Percentiles rank a stretch among this genome's conserved stretches.
Conservation (phyloP, 2,888 invertebrate genomes). For the Thalpophila matura region DNA sequence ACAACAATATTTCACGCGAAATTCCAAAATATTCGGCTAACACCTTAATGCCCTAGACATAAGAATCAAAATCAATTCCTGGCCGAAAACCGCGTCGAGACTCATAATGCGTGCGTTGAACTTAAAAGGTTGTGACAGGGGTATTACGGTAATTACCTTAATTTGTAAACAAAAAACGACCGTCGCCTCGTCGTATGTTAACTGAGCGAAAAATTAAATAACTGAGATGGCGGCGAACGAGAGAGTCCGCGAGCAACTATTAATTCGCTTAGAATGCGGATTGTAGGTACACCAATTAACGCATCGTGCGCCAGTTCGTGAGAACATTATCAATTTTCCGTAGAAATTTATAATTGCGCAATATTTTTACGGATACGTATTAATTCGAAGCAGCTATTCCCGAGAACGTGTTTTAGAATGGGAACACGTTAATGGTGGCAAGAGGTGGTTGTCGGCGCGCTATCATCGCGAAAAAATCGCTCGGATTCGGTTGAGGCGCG, state of each 20-base stretch:
- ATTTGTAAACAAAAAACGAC: slow-evolving; percentile 87
- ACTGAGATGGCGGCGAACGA: slow-evolving; percentile 64
- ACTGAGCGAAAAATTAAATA: slow-evolving; percentile 79
- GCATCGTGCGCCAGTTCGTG: slow-evolving; percentile 63
- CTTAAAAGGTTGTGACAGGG: slow-evolving; percentile 89
- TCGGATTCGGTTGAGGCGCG: slow-evolving; percentile 63
- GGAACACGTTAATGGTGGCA: slow-evolving; percentile 45
- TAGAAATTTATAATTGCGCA: slow-evolving; percentile 72
- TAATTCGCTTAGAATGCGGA: slow-evolving; percentile 71
- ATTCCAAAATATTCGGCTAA: slow-evolving; percentile 74
- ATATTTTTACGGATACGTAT: slow-evolving; percentile 68
- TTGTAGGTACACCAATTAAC: slow-evolving; percentile 76
- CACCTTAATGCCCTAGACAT: slow-evolving; percentile 72
- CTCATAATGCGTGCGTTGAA: slow-evolving; percentile 85
- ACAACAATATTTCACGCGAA: slow-evolving; percentile 80
- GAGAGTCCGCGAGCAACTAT: slow-evolving; percentile 58
- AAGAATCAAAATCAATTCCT: slow-evolving; percentile 73
- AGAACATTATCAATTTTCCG: slow-evolving; percentile 76
- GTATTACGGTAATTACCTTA: slow-evolving; percentile 88
- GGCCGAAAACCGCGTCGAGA: slow-evolving; percentile 64
- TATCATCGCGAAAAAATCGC: slow-evolving; percentile 68
- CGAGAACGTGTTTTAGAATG: slow-evolving; percentile 59
- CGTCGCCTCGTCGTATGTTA: slow-evolving; percentile 76
- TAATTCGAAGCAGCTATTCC: slow-evolving; percentile 62
- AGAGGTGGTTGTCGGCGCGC: slow-evolving; percentile 41